Evolutionary conservation across 2,797 vertebrate species (phyloP).

Genomic region (Emydoidea blandingii): DNA sequence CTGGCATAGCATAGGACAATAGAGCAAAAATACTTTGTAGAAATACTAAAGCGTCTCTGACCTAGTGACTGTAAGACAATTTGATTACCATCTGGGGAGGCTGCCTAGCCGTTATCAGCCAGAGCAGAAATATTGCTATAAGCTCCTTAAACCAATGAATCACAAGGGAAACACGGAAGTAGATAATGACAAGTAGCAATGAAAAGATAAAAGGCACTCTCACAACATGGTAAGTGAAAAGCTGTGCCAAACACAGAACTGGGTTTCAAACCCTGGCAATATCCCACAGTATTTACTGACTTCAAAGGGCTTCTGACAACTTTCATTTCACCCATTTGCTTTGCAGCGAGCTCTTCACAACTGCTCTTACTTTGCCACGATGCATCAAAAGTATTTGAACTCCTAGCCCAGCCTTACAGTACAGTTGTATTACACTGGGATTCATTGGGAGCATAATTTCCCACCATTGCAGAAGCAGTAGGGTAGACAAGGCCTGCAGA

Average conservation of each 20-base stretch:
- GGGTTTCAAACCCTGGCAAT: slow-evolving; percentile 9
- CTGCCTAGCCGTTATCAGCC: background rate
- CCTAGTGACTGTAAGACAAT: background rate
- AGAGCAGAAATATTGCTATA: slow-evolving; percentile 30
- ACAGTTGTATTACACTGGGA: background rate
- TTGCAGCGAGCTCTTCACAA: background rate
- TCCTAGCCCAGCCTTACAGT: background rate
- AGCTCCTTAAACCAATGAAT: slow-evolving; percentile 36
- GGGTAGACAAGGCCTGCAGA: accelerated
- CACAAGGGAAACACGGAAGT: slow-evolving; percentile 50
- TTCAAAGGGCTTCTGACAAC: slow-evolving; percentile 32
- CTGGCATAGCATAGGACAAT: background rate
- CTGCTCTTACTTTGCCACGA: slow-evolving; percentile 18
- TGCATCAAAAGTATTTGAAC: slow-evolving; percentile 9
- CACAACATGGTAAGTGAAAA: slow-evolving; percentile 32
- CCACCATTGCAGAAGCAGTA: background rate
- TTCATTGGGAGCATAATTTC: background rate
- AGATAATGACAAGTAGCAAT: slow-evolving; percentile 57
- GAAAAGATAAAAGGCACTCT: slow-evolving; percentile 58
- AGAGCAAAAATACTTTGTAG: background rate
- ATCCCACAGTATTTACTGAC: slow-evolving; percentile 1
- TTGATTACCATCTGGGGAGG: background rate
- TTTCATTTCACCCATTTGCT: background rate
- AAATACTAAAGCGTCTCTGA: slow-evolving; percentile 16
- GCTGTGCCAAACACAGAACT: slow-evolving; percentile 31